Percentiles rank a stretch among this genome's conserved stretches.
Conservation (phyloP, 2,888 invertebrate species). For the Eupsilia transversa region DNA sequence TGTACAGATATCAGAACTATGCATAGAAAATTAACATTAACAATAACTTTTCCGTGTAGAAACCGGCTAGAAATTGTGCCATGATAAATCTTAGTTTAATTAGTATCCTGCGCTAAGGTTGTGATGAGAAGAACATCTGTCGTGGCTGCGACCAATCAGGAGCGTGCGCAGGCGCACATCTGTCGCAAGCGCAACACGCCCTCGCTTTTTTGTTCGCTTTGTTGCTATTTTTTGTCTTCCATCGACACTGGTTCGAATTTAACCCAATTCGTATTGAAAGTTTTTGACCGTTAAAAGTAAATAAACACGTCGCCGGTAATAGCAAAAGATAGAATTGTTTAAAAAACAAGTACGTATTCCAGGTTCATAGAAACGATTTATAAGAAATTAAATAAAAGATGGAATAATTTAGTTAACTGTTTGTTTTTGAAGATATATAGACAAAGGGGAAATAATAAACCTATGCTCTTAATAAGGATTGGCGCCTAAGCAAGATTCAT, state of each 20-base stretch:
- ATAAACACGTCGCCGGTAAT: neutral
- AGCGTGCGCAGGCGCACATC: conserved; percentile 83
- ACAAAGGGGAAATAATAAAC: neutral
- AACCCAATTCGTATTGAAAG: conserved; percentile 60
- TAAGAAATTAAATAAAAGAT: neutral
- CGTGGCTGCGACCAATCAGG: conserved; percentile 81
- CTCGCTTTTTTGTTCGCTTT: conserved; percentile 80
- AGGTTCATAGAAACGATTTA: conserved; percentile 17
- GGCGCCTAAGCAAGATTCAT: conserved; percentile 12
- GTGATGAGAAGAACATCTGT: conserved; percentile 82
- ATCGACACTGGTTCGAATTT: conserved; percentile 49
- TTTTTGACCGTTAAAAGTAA: conserved; percentile 64
- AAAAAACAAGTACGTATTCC: neutral
- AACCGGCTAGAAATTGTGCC: conserved; percentile 63
- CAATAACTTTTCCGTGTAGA: conserved; percentile 21
- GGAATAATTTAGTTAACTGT: neutral
- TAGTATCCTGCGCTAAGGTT: conserved; percentile 69
- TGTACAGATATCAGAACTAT: neutral
- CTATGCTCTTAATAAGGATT: conserved; percentile 4
- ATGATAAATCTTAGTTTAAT: conserved; percentile 74
- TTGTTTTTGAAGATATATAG: neutral
- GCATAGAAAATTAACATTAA: conserved; percentile 5
- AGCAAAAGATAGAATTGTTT: neutral
- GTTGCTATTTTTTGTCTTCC: conserved; percentile 81
- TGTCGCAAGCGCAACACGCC: conserved; percentile 79